phyloP scores from a whole-genome alignment of 2,888 invertebrate species.

The Volucella inanis region DNA sequence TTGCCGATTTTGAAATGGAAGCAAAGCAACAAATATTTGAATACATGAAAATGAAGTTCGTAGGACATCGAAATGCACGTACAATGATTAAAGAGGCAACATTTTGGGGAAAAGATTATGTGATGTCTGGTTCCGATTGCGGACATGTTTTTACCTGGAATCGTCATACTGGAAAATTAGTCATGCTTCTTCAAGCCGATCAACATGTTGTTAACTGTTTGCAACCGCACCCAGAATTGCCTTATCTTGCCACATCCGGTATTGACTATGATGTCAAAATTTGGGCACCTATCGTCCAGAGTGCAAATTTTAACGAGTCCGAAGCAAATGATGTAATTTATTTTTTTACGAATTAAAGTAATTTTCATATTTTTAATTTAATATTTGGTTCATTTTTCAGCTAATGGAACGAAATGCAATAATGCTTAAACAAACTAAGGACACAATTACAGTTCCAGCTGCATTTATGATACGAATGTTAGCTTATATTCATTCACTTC shows the following conservation, averaged over 20 bases:
- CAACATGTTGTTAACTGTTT: slow-evolving; percentile 93
- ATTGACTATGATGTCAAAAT: slow-evolving; percentile 94
- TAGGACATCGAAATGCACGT: slow-evolving; percentile 90
- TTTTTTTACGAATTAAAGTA: slow-evolving; percentile 8
- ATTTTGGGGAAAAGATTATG: slow-evolving; percentile 91
- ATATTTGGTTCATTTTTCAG: slow-evolving; percentile 81
- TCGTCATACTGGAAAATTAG: slow-evolving; percentile 87
- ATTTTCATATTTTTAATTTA: slow-evolving; percentile 15
- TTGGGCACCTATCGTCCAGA: slow-evolving; percentile 89
- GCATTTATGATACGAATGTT: slow-evolving; percentile 92
- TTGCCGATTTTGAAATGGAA: slow-evolving; percentile 78
- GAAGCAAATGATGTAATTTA: slow-evolving; percentile 85
- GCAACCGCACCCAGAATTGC: slow-evolving; percentile 91
- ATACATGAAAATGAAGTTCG: slow-evolving; percentile 87
- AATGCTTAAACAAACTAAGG: slow-evolving; percentile 93
- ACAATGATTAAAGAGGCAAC: slow-evolving; percentile 94
- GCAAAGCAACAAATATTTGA: slow-evolving; percentile 78
- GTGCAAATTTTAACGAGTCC: slow-evolving; percentile 85
- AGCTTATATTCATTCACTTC: slow-evolving; percentile 86
- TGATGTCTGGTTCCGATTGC: slow-evolving; percentile 95
- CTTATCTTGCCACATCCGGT: slow-evolving; percentile 91
- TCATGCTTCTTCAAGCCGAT: slow-evolving; percentile 91
- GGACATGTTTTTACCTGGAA: slow-evolving; percentile 94
- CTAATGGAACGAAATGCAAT: slow-evolving; percentile 90
- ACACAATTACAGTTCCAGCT: slow-evolving; percentile 94